These are phyloP conservation scores for Festucalex cinctus DNA, from an alignment of 2,113 vertebrate genomes.

Conservation along the genomic window DNA sequence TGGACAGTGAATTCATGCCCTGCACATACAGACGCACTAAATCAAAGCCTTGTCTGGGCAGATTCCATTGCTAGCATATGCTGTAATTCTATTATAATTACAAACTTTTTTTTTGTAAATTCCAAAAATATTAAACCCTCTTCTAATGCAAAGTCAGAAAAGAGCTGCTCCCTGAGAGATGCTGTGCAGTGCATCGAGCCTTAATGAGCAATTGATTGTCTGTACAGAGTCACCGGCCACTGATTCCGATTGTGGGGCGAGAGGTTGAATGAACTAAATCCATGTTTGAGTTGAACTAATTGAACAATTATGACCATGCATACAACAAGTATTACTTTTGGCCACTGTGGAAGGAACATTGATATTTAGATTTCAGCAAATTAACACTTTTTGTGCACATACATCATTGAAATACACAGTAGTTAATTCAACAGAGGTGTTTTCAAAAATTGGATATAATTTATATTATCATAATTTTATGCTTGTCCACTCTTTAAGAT, in stretches of 20 bases:
- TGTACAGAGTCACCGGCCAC: slow-evolving; percentile 56
- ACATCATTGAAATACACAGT: background rate
- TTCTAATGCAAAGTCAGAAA: slow-evolving; percentile 72
- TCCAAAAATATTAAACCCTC: slow-evolving; percentile 75
- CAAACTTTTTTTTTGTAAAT: slow-evolving; percentile 45
- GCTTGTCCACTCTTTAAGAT: slow-evolving; percentile 6
- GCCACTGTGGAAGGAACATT: slow-evolving; percentile 36
- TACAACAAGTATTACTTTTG: slow-evolving; percentile 30
- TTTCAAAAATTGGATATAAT: background rate
- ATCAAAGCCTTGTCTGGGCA: slow-evolving; percentile 92
- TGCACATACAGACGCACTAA: slow-evolving; percentile 56
- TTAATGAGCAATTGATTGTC: slow-evolving; percentile 71
- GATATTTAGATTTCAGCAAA: slow-evolving; percentile 11
- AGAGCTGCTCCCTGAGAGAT: slow-evolving; percentile 74
- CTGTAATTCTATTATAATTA: slow-evolving; percentile 45
- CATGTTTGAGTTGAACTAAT: slow-evolving; percentile 4
- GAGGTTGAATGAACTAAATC: slow-evolving; percentile 8
- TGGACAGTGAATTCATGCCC: slow-evolving; percentile 75
- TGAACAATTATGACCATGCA: background rate
- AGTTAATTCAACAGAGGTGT: slow-evolving; percentile 4
- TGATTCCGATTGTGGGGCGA: slow-evolving; percentile 41
- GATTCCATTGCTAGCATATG: slow-evolving; percentile 55
- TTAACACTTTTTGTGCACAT: slow-evolving; percentile 20
- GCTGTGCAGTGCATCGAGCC: slow-evolving; percentile 63
- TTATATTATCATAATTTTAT: background rate